A percentile compares a stretch with the other conserved stretches of the same genome.
phyloP scores from a whole-genome alignment of 1,140 invertebrate species.

The Eumaeus atala region DNA sequence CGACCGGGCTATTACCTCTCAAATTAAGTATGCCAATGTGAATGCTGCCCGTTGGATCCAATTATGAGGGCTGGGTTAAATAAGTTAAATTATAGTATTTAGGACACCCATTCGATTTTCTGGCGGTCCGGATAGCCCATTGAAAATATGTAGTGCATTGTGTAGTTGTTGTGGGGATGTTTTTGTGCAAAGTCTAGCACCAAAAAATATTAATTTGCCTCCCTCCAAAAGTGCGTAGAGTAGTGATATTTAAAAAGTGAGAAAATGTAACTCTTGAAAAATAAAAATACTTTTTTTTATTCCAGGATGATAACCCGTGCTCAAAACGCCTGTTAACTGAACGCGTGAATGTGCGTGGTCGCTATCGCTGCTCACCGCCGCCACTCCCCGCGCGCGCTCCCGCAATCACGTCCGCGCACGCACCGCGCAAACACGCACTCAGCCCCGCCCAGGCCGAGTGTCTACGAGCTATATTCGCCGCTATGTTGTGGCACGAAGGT shows the following conservation, averaged over 20 bases:
- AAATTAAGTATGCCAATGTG: not conserved
- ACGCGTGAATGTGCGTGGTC: conserved; percentile 15
- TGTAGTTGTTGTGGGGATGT: no score
- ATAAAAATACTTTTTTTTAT: not conserved
- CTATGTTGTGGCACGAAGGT: conserved; percentile 97
- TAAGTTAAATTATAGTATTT: no score
- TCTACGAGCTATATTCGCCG: conserved; percentile 93
- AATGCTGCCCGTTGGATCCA: not conserved
- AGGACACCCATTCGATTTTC: no score
- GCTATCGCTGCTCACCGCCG: conserved; percentile 58
- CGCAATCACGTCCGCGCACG: conserved; percentile 29
- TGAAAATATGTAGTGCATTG: no score
- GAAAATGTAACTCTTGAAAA: not conserved
- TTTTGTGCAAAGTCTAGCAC: no score
- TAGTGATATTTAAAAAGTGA: no score
- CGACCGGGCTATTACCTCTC: no score
- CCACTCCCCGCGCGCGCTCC: conserved; percentile 72
- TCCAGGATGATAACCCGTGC: conserved; percentile 19
- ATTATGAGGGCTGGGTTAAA: no score
- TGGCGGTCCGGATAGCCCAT: no score
- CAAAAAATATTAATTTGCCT: no score
- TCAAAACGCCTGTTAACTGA: conserved; percentile 19
- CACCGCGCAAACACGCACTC: conserved; percentile 82
- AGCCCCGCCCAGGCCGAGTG: conserved; percentile 95
- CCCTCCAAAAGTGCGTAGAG: no score